Conservation (phyloP, 2,113 vertebrate species). For the Bothrops jararaca region DNA sequence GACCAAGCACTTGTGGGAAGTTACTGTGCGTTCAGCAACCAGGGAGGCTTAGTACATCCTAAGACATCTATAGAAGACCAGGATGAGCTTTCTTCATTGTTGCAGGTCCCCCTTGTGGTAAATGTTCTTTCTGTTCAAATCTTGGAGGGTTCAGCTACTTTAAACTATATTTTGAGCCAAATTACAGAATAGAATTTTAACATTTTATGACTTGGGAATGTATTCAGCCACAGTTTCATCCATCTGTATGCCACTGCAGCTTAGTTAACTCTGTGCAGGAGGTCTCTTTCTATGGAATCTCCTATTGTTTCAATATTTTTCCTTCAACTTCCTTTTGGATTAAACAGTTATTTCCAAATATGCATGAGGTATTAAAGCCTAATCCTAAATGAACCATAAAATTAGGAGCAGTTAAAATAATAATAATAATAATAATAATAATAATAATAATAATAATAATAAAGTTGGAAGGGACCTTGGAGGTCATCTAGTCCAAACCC, state of each 20-base stretch:
- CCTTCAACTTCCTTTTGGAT: not conserved
- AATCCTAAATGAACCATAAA: not conserved
- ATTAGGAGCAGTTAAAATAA: not conserved
- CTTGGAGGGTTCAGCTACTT: not conserved
- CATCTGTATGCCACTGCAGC: not conserved
- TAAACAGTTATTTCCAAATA: not conserved
- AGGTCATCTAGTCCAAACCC: no score
- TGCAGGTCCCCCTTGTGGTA: slow-evolving; percentile 97
- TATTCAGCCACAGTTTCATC: not conserved
- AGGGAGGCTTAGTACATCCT: slow-evolving; percentile 93
- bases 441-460: no score
- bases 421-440: no score
- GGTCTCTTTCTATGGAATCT: not conserved
- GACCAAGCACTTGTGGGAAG: slow-evolving; percentile 95
- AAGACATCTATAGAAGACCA: slow-evolving; percentile 95
- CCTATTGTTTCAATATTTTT: not conserved
- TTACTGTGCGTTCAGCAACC: slow-evolving; percentile 94
- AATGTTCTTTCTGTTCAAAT: slow-evolving; percentile 39
- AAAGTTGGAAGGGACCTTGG: no score
- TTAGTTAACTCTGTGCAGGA: not conserved
- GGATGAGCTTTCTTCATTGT: slow-evolving; percentile 92
- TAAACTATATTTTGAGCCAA: not conserved
- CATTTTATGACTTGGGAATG: not conserved
- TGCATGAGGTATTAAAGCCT: not conserved
- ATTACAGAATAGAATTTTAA: not conserved